phyloP scores from a whole-genome alignment of 2,888 invertebrate species.

The Ryuthela nishihirai region DNA sequence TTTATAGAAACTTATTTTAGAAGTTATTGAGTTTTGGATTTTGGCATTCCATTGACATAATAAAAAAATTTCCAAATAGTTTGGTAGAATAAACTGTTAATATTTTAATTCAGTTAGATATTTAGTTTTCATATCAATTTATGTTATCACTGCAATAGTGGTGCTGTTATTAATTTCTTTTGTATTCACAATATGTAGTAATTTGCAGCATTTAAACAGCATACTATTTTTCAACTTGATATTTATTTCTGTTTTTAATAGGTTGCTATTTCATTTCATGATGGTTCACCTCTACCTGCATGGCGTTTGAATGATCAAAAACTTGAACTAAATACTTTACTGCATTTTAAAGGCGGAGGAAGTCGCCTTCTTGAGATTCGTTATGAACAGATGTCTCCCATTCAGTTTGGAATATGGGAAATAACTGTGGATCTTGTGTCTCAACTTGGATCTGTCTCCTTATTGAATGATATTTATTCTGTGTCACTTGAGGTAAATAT shows the following conservation, averaged over 20 bases:
- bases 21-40: too few species aligned
- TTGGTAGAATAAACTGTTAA: too few species aligned
- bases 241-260: background rate
- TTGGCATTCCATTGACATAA: too few species aligned
- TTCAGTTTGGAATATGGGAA: slow-evolving; percentile 74
- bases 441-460: slow-evolving; percentile 47
- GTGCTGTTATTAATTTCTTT: too few species aligned
- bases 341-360: slow-evolving; percentile 54
- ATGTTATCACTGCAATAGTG: too few species aligned
- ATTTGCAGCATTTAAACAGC: too few species aligned
- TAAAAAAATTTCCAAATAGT: too few species aligned
- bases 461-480: slow-evolving; percentile 24
- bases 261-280: slow-evolving; percentile 77
- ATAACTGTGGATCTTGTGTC: slow-evolving; percentile 70
- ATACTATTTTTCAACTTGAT: background rate
- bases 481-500: slow-evolving; percentile 19
- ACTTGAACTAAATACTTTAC: slow-evolving; percentile 64
- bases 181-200: too few species aligned
- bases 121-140: too few species aligned
- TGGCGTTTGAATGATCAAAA: slow-evolving; percentile 63
- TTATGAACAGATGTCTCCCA: slow-evolving; percentile 63
- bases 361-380: slow-evolving; percentile 58
- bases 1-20: too few species aligned
- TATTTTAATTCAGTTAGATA: too few species aligned
- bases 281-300: slow-evolving; percentile 72